Base-by-base conservation (phyloP, 1,140 invertebrate genomes). In the Thaumatotibia leucotreta region DNA sequence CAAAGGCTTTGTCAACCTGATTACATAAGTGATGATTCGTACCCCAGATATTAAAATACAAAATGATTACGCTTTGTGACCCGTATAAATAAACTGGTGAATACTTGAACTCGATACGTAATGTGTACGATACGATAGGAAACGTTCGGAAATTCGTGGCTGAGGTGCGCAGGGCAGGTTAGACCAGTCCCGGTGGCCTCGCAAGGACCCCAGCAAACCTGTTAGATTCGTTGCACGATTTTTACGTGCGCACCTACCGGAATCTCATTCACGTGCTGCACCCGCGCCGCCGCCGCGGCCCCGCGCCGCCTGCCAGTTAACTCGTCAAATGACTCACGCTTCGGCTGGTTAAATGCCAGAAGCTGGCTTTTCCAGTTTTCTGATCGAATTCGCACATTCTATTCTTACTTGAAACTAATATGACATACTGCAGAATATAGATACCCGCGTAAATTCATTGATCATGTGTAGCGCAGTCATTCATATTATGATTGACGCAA, bases 171-270 rank as follows among this genome's bases (percentile, higher is more conserved):
- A 82, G 82, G 86, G 88, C 88, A 89, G 88, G 86, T 91, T 89
- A 91, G 88, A 91, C 88, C 88, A 89, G 88, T 91, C 88, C 86
- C 84, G 81, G 79, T 85, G 88, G 82, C 86, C 84, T 88, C 86
- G 78, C 88, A 89, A 91, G 86, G 88, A 91, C 86, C 84, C 84
- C 88, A 83, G 85, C 82, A 91, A 91, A 91, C 88, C 88, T 91
- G 88, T 91, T 89, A 89, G 88, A 91, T 91, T 89, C 83, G 88
- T 91, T 88, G 88, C 85, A 89, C 86, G 88, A 91, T 91, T 91
- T 91, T 91, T 91, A 91, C 88, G 88, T 89, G 86, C 83, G 83
- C 86, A 86, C 84, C 88, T 90, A 90, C 86, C 86, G 88, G 85
- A 88, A 87, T 89, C 85, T 88, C 88, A 90, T 90, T 90, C 81